These are phyloP conservation scores for Enteromius treurensis DNA, from an alignment of 2,797 vertebrate species.

Conservation along the genomic window DNA sequence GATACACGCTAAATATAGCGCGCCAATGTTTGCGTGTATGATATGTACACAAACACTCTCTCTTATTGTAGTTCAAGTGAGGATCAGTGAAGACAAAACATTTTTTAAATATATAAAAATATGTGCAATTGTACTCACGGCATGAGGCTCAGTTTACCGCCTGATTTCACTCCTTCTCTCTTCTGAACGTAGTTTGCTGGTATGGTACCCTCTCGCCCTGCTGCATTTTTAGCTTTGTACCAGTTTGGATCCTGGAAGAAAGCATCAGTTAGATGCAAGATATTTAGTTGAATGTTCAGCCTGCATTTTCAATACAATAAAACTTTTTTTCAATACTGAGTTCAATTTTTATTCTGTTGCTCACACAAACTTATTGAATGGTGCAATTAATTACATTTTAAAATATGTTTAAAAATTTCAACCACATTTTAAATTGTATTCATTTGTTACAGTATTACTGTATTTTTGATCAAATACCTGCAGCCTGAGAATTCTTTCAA, in stretches of 20 bases:
- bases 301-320: background rate
- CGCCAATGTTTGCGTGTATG: conserved; percentile 26
- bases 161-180: conserved; percentile 90
- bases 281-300: background rate
- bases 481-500: background rate
- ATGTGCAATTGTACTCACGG: conserved; percentile 83
- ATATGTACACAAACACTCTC: conserved; percentile 13
- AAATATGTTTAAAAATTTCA: too few relatives aligned
- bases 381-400: background rate
- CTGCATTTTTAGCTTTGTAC: conserved; percentile 96
- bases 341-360: background rate
- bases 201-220: conserved; percentile 92
- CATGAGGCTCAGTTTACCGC: conserved; percentile 96
- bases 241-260: conserved; percentile 91
- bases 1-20: conserved; percentile 37
- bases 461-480: background rate
- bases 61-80: background rate
- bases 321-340: background rate
- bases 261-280: background rate
- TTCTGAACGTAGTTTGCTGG: conserved; percentile 98
- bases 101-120: background rate
- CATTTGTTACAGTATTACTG: too few relatives aligned
- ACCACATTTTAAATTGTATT: too few relatives aligned
- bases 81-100: background rate
- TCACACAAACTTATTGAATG: background rate